Evolutionary conservation across 2,113 vertebrate species (phyloP), one percentile per base, ranked within the genome.

Genomic region (Psilopogon haemacephalus): DNA sequence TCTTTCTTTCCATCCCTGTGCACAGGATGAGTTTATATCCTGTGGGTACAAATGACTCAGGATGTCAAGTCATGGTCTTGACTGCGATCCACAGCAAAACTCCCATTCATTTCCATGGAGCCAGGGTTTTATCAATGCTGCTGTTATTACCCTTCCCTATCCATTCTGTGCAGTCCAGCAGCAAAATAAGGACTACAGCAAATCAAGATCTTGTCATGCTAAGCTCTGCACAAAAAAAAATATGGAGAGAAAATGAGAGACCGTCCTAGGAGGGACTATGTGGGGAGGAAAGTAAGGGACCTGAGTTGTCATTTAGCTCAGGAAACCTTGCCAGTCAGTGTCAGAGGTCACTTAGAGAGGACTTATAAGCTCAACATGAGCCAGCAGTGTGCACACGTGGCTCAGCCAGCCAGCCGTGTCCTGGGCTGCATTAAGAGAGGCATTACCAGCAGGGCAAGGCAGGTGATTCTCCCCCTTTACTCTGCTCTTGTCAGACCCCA

Each of bases 161-260:
- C 60, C 44, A 52, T 86, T 90, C 40, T 79, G 75, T 70, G 67
- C 54, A 92, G 37, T 92, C 81, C 59, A 82, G 40, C 46, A 79
- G 67, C 15, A 67, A 67, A 72, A 72, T 89, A 92, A 86, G 82
- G 67, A 28, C 55, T 86, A 27, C 33, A 54, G 95, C 48, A 70
- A 74, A 89, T 95, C 81, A 89, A 82, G 67, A 44, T 55, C 55
- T 78, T 88, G 52, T 86, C 42, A 69, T 84, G 86, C 70, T 93
- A 73, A 86, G 88, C 59, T 89, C 77, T 69, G 60, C 23, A 40
- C 48, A 87, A 64, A 59, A 87, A 64, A 59, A 76, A 46, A 15
- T 38, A 50, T 40, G 16, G 82, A 62, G 84, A 11, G 74, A 19
- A 95, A 92, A 87, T 79, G 28, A 87, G 77, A 92, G 40, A 59